Evolutionary conservation across 2,888 invertebrate species (phyloP).

Genomic region (Taenaris catops): DNA sequence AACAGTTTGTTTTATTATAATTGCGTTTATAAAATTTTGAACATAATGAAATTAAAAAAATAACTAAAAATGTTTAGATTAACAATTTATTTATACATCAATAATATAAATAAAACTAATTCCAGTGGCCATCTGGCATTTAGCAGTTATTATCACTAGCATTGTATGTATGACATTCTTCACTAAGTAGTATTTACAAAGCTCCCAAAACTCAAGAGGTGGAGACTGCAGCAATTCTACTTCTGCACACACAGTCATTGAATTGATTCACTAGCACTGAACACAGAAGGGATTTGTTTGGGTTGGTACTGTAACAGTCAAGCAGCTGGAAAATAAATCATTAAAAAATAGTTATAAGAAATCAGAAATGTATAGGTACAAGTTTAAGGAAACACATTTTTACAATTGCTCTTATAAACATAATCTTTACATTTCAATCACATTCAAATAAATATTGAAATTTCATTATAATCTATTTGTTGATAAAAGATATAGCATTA

Average conservation of each 20-base stretch:
- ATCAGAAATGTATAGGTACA: too few species aligned
- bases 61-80: too few species aligned
- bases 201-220: constrained; percentile 44
- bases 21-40: too few species aligned
- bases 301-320: constrained; percentile 67
- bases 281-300: constrained; percentile 62
- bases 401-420: too few species aligned
- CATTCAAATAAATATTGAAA: too few species aligned
- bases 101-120: constrained; percentile 63
- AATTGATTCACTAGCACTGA: constrained; percentile 72
- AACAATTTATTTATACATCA: constrained; percentile 73
- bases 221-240: constrained; percentile 60
- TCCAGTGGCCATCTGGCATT: constrained; percentile 40
- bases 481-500: too few species aligned
- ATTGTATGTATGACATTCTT: constrained; percentile 20
- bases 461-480: too few species aligned
- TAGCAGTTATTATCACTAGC: constrained; percentile 24
- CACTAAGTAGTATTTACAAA: constrained; percentile 27
- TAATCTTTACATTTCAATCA: too few species aligned
- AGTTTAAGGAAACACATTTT: too few species aligned
- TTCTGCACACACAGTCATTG: constrained; percentile 75
- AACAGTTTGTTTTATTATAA: too few species aligned
- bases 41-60: too few species aligned
- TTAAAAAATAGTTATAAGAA: constrained; percentile 6
- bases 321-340: constrained; percentile 50